A percentile compares a stretch with the other conserved stretches of the same genome.
Evolutionary conservation across 2,888 invertebrate species (phyloP).

Genomic region (Mycogona germanica): DNA sequence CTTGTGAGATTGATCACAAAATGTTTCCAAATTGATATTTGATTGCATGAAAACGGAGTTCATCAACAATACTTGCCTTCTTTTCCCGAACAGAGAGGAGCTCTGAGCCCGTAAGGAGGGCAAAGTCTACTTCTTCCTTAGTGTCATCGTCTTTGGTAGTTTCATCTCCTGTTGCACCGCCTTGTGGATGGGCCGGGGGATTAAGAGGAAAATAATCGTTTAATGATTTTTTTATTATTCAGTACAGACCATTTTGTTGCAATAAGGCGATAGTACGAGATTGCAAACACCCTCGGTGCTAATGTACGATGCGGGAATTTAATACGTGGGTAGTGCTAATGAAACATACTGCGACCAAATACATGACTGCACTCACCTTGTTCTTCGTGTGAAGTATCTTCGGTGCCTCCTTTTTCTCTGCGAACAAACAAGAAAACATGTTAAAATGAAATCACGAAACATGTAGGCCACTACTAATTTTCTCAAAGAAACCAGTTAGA

Average conservation of each 20-base stretch:
- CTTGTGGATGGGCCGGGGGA: too few species aligned
- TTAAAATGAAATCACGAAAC: not conserved
- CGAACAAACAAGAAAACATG: not conserved
- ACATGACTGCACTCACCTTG: constrained; percentile 1
- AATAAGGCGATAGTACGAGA: too few species aligned
- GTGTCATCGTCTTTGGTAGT: constrained; percentile 10
- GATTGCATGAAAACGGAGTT: not conserved
- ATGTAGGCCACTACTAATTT: not conserved
- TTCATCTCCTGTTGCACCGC: constrained; percentile 12
- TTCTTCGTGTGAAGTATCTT: constrained; percentile 16
- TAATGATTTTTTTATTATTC: too few species aligned
- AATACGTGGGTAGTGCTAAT: not conserved
- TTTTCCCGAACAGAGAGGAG: constrained; percentile 35
- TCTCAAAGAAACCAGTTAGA: too few species aligned
- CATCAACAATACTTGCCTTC: constrained; percentile 28
- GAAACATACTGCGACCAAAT: not conserved
- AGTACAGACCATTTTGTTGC: too few species aligned
- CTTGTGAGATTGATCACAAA: not conserved
- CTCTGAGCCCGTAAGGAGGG: constrained; percentile 32
- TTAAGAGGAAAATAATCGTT: too few species aligned
- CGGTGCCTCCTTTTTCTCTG: constrained; percentile 17
- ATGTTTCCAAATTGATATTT: not conserved
- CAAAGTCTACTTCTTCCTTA: constrained; percentile 22
- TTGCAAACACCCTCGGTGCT: too few species aligned
- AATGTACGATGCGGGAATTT: too few species aligned